A percentile compares a stretch with the other conserved stretches of the same genome.
These are phyloP conservation scores for Epistrophe grossulariae DNA, from an alignment of 2,888 invertebrate genomes.

Conservation along the genomic window DNA sequence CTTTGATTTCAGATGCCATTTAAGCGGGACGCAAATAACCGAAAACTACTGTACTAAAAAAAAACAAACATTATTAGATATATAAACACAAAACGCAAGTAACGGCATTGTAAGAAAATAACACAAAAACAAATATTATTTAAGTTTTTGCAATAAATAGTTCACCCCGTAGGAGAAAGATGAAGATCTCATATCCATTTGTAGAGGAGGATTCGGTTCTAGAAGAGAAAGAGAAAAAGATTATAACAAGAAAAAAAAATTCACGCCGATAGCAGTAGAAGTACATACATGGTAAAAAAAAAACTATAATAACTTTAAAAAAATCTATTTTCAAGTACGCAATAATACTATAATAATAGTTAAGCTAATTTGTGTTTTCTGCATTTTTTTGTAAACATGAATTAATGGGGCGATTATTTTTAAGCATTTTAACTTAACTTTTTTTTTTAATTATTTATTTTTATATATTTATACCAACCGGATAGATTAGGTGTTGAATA, in stretches of 20 bases:
- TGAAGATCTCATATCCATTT: constrained; percentile 82
- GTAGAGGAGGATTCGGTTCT: constrained; percentile 71
- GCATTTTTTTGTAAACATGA: constrained; percentile 24
- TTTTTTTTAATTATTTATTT: background rate
- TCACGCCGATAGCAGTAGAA: constrained; percentile 42
- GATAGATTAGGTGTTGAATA: constrained; percentile 82
- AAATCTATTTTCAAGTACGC: constrained; percentile 32
- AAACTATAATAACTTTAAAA: too few relatives aligned
- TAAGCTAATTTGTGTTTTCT: constrained; percentile 38
- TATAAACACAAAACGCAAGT: constrained; percentile 44
- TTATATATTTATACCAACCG: constrained; percentile 80
- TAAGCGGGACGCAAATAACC: background rate
- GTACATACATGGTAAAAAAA: constrained; percentile 24
- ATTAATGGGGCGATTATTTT: constrained; percentile 27
- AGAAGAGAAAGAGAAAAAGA: constrained; percentile 73
- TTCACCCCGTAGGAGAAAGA: constrained; percentile 83
- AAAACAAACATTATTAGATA: background rate
- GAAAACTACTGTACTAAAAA: constrained; percentile 15
- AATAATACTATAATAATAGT: constrained; percentile 28
- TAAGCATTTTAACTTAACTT: constrained; percentile 16
- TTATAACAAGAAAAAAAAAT: constrained; percentile 36
- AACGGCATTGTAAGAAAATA: constrained; percentile 30
- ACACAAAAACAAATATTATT: constrained; percentile 30
- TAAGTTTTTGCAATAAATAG: constrained; percentile 41
- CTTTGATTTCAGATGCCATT: background rate